These are phyloP conservation scores for Caenorhabditis imperialis DNA, from an alignment of 2,888 invertebrate species.

Conservation along the genomic window DNA sequence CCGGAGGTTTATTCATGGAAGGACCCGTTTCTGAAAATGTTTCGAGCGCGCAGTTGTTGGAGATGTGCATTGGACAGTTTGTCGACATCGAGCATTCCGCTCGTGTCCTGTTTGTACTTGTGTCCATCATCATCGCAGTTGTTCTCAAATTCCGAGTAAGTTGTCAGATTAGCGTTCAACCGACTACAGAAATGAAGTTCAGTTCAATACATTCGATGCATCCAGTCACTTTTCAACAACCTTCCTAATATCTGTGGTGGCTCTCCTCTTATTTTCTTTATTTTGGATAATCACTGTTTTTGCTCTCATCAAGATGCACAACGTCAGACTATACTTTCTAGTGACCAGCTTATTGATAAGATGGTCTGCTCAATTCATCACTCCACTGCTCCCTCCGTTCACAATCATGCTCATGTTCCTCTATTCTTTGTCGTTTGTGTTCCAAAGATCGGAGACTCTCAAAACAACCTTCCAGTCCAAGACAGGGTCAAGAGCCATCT, in stretches of 20 bases:
- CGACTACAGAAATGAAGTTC: no score
- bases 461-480: slow-evolving; percentile 29
- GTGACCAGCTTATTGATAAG: not conserved
- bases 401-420: slow-evolving; percentile 2
- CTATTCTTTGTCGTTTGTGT: slow-evolving; percentile 23
- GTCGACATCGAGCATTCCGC: no score
- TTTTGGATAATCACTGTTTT: not conserved
- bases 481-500: slow-evolving; percentile 23
- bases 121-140: no score
- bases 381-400: slow-evolving; percentile 1
- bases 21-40: no score
- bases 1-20: no score
- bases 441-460: slow-evolving; percentile 25
- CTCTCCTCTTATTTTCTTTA: not conserved
- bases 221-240: slow-evolving; percentile 2
- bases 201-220: slow-evolving; percentile 11
- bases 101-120: no score
- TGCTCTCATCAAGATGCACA: not conserved
- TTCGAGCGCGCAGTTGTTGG: no score
- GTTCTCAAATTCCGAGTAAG: no score
- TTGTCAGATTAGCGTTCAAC: no score
- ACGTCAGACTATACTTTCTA: not conserved
- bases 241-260: not conserved
- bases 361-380: not conserved
- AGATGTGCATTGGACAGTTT: no score